These are phyloP conservation scores for Drosophila dunni DNA, from an alignment of 1,140 invertebrate species.

Conservation along the genomic window DNA sequence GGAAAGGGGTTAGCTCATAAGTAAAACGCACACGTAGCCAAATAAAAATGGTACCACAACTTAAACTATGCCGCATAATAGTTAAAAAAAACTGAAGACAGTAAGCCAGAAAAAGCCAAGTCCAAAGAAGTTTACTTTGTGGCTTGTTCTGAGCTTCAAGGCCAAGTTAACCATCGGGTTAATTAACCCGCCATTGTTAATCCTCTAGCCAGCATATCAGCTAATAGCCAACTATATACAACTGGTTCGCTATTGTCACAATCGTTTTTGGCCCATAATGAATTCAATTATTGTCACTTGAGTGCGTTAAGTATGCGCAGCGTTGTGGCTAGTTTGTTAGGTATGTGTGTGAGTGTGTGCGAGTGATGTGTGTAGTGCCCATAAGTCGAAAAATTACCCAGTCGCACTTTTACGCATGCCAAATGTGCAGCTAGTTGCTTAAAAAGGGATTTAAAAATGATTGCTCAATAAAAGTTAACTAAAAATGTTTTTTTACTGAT, in stretches of 20 bases:
- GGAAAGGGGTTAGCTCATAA: constrained; percentile 59
- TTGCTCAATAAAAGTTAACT: no score
- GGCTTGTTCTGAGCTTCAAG: constrained; percentile 44
- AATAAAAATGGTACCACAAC: constrained; percentile 79
- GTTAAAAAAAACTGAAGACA: constrained; percentile 13
- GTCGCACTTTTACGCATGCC: not conserved
- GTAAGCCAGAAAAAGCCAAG: no score
- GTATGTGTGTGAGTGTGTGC: constrained; percentile 6
- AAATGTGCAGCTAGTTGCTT: not conserved
- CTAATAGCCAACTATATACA: constrained; percentile 53
- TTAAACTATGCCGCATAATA: constrained; percentile 51
- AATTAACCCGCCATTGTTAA: constrained; percentile 81
- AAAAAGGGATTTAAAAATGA: not conserved
- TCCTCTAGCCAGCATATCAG: constrained; percentile 64
- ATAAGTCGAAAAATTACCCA: constrained; percentile 24
- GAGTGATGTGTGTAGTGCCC: constrained; percentile 11
- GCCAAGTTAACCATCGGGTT: constrained; percentile 73
- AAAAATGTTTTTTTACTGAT: no score
- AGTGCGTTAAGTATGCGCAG: constrained; percentile 82
- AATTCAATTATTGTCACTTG: constrained; percentile 83
- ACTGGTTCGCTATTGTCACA: constrained; percentile 53
- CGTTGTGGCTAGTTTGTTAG: constrained; percentile 51
- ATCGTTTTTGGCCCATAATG: constrained; percentile 68
- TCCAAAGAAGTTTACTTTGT: no score
- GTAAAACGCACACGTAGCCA: constrained; percentile 76